Evolutionary conservation across 2,888 invertebrate genomes (phyloP).

Genomic region (Timema podura): DNA sequence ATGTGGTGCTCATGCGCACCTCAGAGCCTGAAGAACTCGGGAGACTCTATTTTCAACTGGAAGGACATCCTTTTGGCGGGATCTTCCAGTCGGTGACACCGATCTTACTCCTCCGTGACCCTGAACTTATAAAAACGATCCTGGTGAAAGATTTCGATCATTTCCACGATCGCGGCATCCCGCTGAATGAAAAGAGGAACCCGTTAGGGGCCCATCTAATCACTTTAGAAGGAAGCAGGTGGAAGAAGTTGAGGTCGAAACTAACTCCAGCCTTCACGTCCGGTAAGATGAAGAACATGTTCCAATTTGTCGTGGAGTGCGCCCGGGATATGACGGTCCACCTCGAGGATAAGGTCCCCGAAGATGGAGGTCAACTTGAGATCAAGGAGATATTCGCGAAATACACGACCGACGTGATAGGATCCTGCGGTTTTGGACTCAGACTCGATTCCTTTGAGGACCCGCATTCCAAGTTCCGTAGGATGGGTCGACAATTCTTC

Average conservation of each 20-base stretch:
- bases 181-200: slow-evolving; percentile 40
- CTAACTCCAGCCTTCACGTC: slow-evolving; percentile 53
- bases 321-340: slow-evolving; percentile 44
- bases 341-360: slow-evolving; percentile 36
- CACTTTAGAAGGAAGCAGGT: slow-evolving; percentile 48
- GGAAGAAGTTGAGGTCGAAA: slow-evolving; percentile 51
- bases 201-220: slow-evolving; percentile 45
- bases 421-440: slow-evolving; percentile 49
- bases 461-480: slow-evolving; percentile 44
- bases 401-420: slow-evolving; percentile 50
- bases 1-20: slow-evolving; percentile 17
- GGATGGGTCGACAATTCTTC: slow-evolving; percentile 42
- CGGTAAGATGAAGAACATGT: slow-evolving; percentile 53
- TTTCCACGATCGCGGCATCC: slow-evolving; percentile 24
- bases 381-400: slow-evolving; percentile 43
- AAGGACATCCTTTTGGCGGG: slow-evolving; percentile 15
- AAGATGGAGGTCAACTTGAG: slow-evolving; percentile 37
- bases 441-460: slow-evolving; percentile 45
- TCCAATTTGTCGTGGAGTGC: slow-evolving; percentile 48
- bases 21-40: slow-evolving; percentile 17
- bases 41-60: slow-evolving; percentile 9
- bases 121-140: slow-evolving; percentile 17
- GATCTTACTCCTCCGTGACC: slow-evolving; percentile 7
- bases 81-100: slow-evolving; percentile 31
- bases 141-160: slow-evolving; percentile 21